Conservation (phyloP, 2,797 vertebrate species). For the Enteromius anoplus region DNA sequence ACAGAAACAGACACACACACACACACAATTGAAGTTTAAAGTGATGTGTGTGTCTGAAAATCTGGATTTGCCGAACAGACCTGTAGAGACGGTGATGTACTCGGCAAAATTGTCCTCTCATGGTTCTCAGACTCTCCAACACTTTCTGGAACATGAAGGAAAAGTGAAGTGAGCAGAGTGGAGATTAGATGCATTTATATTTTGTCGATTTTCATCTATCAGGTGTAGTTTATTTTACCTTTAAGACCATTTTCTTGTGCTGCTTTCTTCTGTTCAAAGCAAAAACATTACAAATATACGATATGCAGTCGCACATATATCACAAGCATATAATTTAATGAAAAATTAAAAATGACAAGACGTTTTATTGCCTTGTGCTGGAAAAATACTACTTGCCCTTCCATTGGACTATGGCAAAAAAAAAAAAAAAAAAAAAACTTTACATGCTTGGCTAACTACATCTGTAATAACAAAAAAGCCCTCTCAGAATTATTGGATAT, state of each 20-base stretch:
- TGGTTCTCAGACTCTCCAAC: slow-evolving; percentile 63
- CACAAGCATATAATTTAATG: neutral
- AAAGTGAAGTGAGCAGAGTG: slow-evolving; percentile 37
- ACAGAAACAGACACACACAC: slow-evolving; percentile 27
- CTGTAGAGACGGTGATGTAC: slow-evolving; percentile 33
- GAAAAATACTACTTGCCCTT: neutral
- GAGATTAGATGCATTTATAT: neutral
- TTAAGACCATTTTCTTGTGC: slow-evolving; percentile 24
- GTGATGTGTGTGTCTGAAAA: slow-evolving; percentile 1
- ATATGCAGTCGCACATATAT: neutral
- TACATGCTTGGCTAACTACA: neutral
- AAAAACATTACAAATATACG: slow-evolving; percentile 12
- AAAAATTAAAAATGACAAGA: no score
- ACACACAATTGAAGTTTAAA: slow-evolving; percentile 20
- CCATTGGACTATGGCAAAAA: neutral
- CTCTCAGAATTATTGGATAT: neutral
- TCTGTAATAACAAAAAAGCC: neutral
- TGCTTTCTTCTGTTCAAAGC: slow-evolving; percentile 27
- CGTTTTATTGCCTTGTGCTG: neutral
- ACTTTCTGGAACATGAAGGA: slow-evolving; percentile 58
- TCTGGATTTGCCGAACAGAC: slow-evolving; percentile 9
- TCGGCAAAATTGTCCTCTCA: slow-evolving; percentile 56
- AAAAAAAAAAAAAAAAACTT: neutral
- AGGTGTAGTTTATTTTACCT: slow-evolving; percentile 21
- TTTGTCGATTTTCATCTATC: neutral